These are phyloP conservation scores for Agrotis ipsilon DNA, from an alignment of 2,888 invertebrate species.

Conservation along the genomic window DNA sequence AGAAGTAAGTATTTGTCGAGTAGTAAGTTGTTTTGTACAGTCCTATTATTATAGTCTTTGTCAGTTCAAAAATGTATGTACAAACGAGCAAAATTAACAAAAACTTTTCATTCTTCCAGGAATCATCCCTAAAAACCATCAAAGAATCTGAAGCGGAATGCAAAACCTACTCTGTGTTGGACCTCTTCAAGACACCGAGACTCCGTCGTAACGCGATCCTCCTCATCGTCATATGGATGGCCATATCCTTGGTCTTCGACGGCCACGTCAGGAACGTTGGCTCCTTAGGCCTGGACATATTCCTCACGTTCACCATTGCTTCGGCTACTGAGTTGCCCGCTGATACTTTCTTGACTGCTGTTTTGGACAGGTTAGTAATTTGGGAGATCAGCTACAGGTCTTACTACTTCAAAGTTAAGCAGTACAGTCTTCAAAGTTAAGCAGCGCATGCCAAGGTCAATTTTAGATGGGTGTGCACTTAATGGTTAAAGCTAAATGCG, in stretches of 20 bases:
- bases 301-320: slow-evolving; percentile 96
- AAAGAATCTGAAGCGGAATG: slow-evolving; percentile 94
- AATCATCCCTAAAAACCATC: slow-evolving; percentile 93
- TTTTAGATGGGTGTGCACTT: too few relatives aligned
- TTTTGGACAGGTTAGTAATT: slow-evolving; percentile 90
- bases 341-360: slow-evolving; percentile 95
- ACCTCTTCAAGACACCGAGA: slow-evolving; percentile 95
- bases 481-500: background rate
- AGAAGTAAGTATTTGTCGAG: too few relatives aligned
- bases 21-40: too few relatives aligned
- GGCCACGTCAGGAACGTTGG: slow-evolving; percentile 97
- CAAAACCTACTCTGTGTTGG: slow-evolving; percentile 94
- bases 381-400: too few relatives aligned
- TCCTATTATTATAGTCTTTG: too few relatives aligned
- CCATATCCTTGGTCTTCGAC: slow-evolving; percentile 96
- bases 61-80: too few relatives aligned
- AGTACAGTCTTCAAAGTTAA: too few relatives aligned
- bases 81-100: too few relatives aligned
- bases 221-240: slow-evolving; percentile 96
- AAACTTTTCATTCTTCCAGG: slow-evolving; percentile 80
- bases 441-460: too few relatives aligned
- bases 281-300: slow-evolving; percentile 95
- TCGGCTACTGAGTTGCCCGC: slow-evolving; percentile 96
- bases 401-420: too few relatives aligned
- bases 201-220: slow-evolving; percentile 94